Evolutionary conservation across 2,888 invertebrate genomes (phyloP), one percentile per base, ranked within the genome.

Genomic region (Acleris cristana): DNA sequence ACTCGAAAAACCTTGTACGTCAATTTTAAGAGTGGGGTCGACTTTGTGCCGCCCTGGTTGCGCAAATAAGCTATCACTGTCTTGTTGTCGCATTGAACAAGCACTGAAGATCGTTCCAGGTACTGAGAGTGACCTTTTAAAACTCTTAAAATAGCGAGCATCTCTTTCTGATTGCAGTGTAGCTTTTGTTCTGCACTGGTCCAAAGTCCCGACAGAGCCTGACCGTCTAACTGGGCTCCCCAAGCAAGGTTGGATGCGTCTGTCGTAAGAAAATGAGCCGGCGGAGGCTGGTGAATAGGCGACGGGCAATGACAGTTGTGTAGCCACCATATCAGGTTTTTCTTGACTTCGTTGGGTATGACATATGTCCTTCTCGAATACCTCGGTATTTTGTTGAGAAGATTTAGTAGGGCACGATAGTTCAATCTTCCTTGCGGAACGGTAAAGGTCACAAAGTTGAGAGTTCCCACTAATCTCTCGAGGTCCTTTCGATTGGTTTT

Each of bases 171-270:
- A n/a, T n/a, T n/a, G n/a, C n/a, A n/a, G n/a, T n/a, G n/a, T 61
- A 45, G 57, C 16, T n/a, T 34, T 10, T 48, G 18, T 40, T 64
- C 26, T 14, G 40, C 6, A 10, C 18, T 44, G 12, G 54, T 44
- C 64, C 57, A 64, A 19, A 2, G 16, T 2, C 55, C 34, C 19
- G n/a, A 40, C 30, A 55, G 55, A 40, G 55, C 18, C 34, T 40
- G 55, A 8, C 18, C 26, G 55, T 55, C 55, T n/a, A 54, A 23
- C 19, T 61, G 44, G 45, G 64, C 49, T 48, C 62, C 54, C 57
- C 65, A 34, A 16, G 63, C 72, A 34, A 63, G n/a, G n/a, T 72
- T 70, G 10, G 72, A 62, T 12, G 72, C 71, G 45, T 72, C 72
- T 23, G 70, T 70, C 30, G 70, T 65, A 10, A 72, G 56, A 30